phyloP scores from a whole-genome alignment of 2,113 vertebrate species.

The Herpetotheres cachinnans region DNA sequence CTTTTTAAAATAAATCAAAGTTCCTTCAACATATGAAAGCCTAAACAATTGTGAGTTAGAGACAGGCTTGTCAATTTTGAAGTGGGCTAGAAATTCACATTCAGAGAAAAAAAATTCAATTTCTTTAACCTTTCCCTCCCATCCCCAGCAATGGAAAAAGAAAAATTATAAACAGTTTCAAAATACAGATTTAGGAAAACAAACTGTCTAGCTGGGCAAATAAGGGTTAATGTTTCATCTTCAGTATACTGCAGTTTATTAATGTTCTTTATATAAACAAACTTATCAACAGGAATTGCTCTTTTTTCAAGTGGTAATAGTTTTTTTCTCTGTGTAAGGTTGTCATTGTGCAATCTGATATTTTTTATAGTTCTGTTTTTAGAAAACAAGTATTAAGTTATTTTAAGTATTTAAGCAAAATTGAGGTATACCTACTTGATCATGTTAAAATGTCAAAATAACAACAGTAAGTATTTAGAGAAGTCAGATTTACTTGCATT shows the following conservation, averaged over 20 bases:
- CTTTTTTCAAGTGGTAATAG: neutral
- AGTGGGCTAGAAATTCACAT: neutral
- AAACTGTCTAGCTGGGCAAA: neutral
- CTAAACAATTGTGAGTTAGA: neutral
- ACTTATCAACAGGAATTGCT: neutral
- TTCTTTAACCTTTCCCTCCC: neutral
- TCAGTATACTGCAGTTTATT: neutral
- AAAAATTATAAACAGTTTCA: neutral
- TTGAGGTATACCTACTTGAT: neutral
- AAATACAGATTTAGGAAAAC: neutral
- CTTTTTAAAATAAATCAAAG: slow-evolving; percentile 7
- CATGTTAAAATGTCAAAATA: neutral
- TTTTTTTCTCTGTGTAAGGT: neutral
- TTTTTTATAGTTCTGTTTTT: neutral
- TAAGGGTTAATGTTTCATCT: neutral
- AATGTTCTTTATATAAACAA: neutral
- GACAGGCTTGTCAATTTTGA: neutral
- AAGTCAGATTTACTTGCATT: neutral
- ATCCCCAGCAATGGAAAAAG: neutral
- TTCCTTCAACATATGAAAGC: neutral
- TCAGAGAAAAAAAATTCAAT: neutral
- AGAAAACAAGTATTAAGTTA: neutral
- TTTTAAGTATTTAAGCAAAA: neutral
- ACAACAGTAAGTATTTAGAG: neutral
- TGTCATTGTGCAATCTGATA: neutral